These are phyloP conservation scores for Maniola jurtina DNA, from an alignment of 1,140 invertebrate genomes.

Conservation along the genomic window DNA sequence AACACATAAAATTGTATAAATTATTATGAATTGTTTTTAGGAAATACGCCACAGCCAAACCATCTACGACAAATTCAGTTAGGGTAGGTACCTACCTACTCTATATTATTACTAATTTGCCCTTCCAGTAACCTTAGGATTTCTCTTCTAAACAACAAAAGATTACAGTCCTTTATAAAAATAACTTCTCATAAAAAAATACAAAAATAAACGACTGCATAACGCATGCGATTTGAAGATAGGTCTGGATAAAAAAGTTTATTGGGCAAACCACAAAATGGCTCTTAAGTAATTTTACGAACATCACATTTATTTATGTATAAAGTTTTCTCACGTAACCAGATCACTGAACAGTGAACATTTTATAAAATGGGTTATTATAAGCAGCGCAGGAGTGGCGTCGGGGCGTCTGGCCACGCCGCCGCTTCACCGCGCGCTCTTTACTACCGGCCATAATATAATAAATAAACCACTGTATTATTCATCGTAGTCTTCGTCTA, in stretches of 20 bases:
- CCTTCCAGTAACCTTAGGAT: no score
- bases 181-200: background rate
- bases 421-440: conserved; percentile 31
- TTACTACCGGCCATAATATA: conserved; percentile 35
- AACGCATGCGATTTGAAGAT: background rate
- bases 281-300: background rate
- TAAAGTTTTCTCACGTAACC: conserved; percentile 16
- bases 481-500: background rate
- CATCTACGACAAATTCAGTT: background rate
- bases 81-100: background rate
- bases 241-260: background rate
- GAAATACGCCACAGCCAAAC: background rate
- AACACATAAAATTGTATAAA: conserved; percentile 7
- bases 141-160: no score
- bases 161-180: no score
- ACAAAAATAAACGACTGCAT: background rate
- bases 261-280: background rate
- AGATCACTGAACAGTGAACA: conserved; percentile 18
- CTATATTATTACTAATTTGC: background rate
- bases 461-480: conserved; percentile 31
- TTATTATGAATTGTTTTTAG: conserved; percentile 3
- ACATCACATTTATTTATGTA: background rate
- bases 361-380: conserved; percentile 27
- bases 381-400: conserved; percentile 24
- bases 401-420: conserved; percentile 26